Evolutionary conservation across 2,888 invertebrate genomes (phyloP).

Genomic region (Oxystoma pomonae): DNA sequence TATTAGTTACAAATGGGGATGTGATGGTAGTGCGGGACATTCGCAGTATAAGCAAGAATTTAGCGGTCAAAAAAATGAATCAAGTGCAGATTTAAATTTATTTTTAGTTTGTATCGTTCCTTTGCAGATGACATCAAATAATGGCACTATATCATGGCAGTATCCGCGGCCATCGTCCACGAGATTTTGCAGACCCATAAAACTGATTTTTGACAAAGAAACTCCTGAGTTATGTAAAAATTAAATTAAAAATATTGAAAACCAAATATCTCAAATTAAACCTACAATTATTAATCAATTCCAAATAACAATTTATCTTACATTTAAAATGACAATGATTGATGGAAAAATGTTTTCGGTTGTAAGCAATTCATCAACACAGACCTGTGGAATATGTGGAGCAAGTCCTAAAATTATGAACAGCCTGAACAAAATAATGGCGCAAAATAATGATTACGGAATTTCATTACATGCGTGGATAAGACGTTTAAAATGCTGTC

Average conservation of each 20-base stretch:
- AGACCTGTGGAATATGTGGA: slow-evolving; percentile 13
- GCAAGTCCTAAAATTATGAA: slow-evolving; percentile 15
- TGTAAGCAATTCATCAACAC: slow-evolving; percentile 12
- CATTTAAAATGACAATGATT: slow-evolving; percentile 20
- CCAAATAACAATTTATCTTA: slow-evolving; percentile 11
- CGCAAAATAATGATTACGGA: slow-evolving; percentile 10
- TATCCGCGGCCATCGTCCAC: slow-evolving; percentile 19
- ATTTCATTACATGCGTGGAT: slow-evolving; percentile 18
- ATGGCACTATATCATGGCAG: slow-evolving; percentile 16
- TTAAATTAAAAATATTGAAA: slow-evolving; percentile 13
- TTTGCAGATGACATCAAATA: slow-evolving; percentile 10
- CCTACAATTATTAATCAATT: slow-evolving; percentile 10
- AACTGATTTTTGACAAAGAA: slow-evolving; percentile 17
- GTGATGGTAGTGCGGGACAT: slow-evolving; percentile 15
- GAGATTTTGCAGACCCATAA: slow-evolving; percentile 19
- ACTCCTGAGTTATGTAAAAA: slow-evolving; percentile 15
- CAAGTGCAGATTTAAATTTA: slow-evolving; percentile 15
- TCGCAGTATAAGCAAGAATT: slow-evolving; percentile 18
- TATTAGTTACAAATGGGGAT: slow-evolving; percentile 19
- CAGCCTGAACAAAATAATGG: slow-evolving; percentile 5
- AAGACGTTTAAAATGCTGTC: slow-evolving; percentile 13
- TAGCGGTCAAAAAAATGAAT: slow-evolving; percentile 8
- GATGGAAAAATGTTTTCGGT: slow-evolving; percentile 21
- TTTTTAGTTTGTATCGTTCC: slow-evolving; percentile 21
- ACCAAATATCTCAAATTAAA: slow-evolving; percentile 12